Conservation (phyloP, 1,140 invertebrate genomes). For the Drosophila azteca region DNA sequence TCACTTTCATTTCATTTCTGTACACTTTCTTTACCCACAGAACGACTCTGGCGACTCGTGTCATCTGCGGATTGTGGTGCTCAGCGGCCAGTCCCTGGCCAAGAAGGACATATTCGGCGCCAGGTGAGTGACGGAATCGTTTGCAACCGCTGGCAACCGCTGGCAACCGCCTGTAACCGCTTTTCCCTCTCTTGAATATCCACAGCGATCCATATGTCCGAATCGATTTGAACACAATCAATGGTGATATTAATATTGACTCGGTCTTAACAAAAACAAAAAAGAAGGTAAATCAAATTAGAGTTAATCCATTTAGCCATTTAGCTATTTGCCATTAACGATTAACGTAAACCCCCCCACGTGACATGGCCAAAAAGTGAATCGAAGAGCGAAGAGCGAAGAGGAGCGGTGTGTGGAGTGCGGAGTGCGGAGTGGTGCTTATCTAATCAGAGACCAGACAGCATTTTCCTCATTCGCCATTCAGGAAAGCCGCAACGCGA, state of each 20-base stretch:
- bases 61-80: conserved; percentile 91
- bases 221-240: conserved; percentile 93
- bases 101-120: conserved; percentile 99
- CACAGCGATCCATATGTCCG: conserved; percentile 97
- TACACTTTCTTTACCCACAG: conserved; percentile 85
- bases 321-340: conserved; percentile 9
- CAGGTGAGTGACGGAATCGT: conserved; percentile 87
- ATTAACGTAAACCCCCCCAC: neutral
- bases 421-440: conserved; percentile 1
- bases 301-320: neutral
- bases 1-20: conserved; percentile 2
- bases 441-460: conserved; percentile 48
- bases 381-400: neutral
- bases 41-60: conserved; percentile 90
- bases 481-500: conserved; percentile 9
- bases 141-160: neutral
- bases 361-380: conserved; percentile 9
- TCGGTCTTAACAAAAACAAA: conserved; percentile 97
- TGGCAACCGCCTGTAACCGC: too few relatives aligned
- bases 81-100: conserved; percentile 94
- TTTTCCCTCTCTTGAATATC: conserved; percentile 37
- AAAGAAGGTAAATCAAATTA: conserved; percentile 90
- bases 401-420: too few relatives aligned
- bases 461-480: conserved; percentile 1
- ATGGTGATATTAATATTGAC: conserved; percentile 93